Percentiles rank a stretch among this genome's conserved stretches.
Evolutionary conservation across 2,113 vertebrate species (phyloP).

Genomic region (Talpa occidentalis): DNA sequence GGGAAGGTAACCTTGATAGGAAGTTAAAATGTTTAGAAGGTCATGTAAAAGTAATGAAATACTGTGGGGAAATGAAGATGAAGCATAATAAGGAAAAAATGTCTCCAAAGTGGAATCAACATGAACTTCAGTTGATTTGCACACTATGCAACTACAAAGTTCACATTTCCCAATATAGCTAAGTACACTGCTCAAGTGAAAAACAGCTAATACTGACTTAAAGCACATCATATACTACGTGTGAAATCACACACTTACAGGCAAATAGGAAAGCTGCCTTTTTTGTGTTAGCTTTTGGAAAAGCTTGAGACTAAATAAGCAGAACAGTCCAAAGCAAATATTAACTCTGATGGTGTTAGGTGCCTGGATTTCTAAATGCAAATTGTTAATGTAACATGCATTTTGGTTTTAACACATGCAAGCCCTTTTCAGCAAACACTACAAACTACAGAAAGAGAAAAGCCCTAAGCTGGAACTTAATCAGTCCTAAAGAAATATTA

Average conservation of each 20-base stretch:
- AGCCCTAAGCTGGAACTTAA: background rate
- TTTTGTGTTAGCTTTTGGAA: slow-evolving; percentile 73
- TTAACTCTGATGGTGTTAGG: slow-evolving; percentile 52
- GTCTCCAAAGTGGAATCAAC: background rate
- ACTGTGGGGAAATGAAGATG: background rate
- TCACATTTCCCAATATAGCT: slow-evolving; percentile 55
- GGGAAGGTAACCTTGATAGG: background rate
- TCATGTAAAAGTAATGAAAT: background rate
- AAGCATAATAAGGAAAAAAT: background rate
- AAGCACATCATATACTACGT: slow-evolving; percentile 34
- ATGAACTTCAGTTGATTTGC: background rate
- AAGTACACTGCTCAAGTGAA: slow-evolving; percentile 24
- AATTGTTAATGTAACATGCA: slow-evolving; percentile 57
- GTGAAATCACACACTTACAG: slow-evolving; percentile 73
- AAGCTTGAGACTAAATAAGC: slow-evolving; percentile 77
- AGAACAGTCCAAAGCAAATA: slow-evolving; percentile 80
- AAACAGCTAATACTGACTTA: slow-evolving; percentile 29
- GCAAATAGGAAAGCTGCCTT: slow-evolving; percentile 67
- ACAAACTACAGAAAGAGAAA: slow-evolving; percentile 36
- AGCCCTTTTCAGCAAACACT: background rate
- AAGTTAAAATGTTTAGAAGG: background rate
- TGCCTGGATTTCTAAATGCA: slow-evolving; percentile 69
- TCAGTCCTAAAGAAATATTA: background rate
- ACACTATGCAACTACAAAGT: background rate
- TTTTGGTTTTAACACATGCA: slow-evolving; percentile 63